Evolutionary conservation across 2,888 invertebrate genomes (phyloP), one percentile per base, ranked within the genome.

Genomic region (Catocala nupta): DNA sequence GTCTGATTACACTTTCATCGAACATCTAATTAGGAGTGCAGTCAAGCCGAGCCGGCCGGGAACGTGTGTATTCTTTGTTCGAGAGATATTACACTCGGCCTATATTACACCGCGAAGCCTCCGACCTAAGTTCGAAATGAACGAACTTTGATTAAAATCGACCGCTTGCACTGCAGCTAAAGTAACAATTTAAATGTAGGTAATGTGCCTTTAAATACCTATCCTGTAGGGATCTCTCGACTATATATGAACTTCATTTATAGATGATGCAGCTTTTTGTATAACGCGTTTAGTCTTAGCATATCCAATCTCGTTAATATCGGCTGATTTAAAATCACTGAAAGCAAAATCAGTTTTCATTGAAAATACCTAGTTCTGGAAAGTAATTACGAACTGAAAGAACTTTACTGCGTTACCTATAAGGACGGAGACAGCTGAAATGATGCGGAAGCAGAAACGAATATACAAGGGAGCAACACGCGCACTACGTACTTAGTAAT

Each of bases 1-100:
- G 91, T 92, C 92, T 93, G 93, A 94, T 94, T 93, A 94, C 94
- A 93, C 89, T 93, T 92, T 93, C 93, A 93, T 94, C 92, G 94
- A 93, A 93, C 93, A 92, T 93, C 92, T 94, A 93, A 94, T 93
- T 93, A 93, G 92, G 87, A 91, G 90, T 93, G 93, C 94, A 93
- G 89, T 84, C 86, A 84, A 84, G 82, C 80, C 81, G 81, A 76
- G 77, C 76, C 79, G 68, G 73, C 68, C 75, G 76, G 83, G 86
- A 82, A 86, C 88, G 89, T 88, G 86, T 91, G 90, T 91, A 89
- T 91, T 92, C 90, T 90, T 91, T 91, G 91, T 90, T 87, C 86
- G 63, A 58, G 82, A 85, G 88, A 90, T 91, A 91, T 89, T 91
- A 89, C 86, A 80, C 85, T 83, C 86, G 84, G 85, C 87, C 88